Evolutionary conservation across 2,888 invertebrate species (phyloP).

Genomic region (Apamea epomidion): DNA sequence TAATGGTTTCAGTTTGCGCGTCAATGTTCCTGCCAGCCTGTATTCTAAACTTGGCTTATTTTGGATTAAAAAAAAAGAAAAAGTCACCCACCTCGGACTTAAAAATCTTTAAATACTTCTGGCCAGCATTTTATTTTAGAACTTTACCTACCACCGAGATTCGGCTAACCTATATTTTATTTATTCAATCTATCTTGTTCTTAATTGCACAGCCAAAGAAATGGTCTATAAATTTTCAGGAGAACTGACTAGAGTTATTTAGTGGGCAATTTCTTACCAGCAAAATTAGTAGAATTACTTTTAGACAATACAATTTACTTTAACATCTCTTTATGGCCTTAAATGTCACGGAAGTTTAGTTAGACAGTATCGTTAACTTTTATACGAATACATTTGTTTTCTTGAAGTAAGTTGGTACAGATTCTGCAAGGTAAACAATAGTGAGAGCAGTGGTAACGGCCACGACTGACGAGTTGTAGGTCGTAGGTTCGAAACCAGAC

Average conservation of each 20-base stretch:
- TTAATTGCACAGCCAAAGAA: conserved; percentile 69
- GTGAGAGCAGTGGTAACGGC: too few species aligned
- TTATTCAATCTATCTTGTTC: conserved; percentile 66
- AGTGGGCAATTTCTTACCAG: conserved; percentile 71
- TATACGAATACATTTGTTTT: conserved; percentile 38
- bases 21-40: not conserved
- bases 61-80: not conserved
- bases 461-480: not conserved
- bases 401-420: not conserved
- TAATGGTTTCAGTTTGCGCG: not conserved
- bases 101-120: conserved; percentile 6
- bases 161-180: conserved; percentile 64
- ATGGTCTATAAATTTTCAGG: conserved; percentile 70
- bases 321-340: conserved; percentile 64
- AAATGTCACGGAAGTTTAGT: conserved; percentile 54
- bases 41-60: not conserved
- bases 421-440: not conserved
- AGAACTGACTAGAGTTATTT: conserved; percentile 70
- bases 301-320: conserved; percentile 67
- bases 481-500: not conserved
- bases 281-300: conserved; percentile 67
- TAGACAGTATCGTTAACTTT: conserved; percentile 31
- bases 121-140: conserved; percentile 17
- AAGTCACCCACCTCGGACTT: not conserved
- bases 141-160: conserved; percentile 40